Percentiles rank a stretch among this genome's conserved stretches.
Conservation (phyloP, 1,140 invertebrate genomes). For the Drosophila mojavensis region DNA sequence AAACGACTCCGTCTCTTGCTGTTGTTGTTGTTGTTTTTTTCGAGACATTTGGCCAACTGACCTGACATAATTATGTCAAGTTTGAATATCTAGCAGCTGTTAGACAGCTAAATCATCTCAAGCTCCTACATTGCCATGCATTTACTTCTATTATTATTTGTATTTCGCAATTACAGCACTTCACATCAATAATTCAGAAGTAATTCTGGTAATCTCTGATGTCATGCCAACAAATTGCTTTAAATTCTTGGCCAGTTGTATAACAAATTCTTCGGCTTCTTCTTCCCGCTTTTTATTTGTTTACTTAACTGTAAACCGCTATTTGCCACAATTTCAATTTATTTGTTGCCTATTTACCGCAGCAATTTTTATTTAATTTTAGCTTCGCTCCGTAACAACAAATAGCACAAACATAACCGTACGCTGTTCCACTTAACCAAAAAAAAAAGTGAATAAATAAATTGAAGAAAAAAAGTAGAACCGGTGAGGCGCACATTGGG, state of each 20-base stretch:
- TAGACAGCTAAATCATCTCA: neutral
- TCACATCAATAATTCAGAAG: neutral
- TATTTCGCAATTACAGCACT: neutral
- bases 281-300: conserved; percentile 11
- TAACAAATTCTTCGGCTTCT: neutral
- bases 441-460: conserved; percentile 29
- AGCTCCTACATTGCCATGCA: neutral
- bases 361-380: conserved; percentile 60
- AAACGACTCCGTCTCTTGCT: neutral
- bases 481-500: conserved; percentile 40
- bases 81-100: neutral
- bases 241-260: conserved; percentile 7
- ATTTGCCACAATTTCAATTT: conserved; percentile 74
- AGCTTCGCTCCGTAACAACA: conserved; percentile 50
- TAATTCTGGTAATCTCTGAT: neutral
- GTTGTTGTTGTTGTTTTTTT: neutral
- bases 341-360: conserved; percentile 70
- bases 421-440: conserved; percentile 60
- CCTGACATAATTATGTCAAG: conserved; percentile 37
- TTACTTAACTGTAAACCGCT: conserved; percentile 63
- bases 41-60: conserved; percentile 21
- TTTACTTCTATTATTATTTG: neutral
- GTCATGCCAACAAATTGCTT: conserved; percentile 12
- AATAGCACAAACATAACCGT: conserved; percentile 60
- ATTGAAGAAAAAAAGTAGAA: conserved; percentile 9